Base-by-base conservation (phyloP, 2,888 invertebrate genomes). In the Gymnoscelis rufifasciata region DNA sequence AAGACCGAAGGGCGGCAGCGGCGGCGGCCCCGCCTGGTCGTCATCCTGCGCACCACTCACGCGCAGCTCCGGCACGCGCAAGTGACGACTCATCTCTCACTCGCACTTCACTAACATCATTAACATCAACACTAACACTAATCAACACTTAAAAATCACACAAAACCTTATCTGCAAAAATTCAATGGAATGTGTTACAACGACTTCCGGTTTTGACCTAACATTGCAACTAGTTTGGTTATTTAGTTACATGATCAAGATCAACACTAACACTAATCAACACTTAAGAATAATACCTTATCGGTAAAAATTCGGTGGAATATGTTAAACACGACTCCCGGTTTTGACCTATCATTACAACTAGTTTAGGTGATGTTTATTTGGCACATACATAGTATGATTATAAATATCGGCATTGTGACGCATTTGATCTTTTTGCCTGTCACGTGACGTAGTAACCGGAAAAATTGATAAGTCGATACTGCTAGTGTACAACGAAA, bases 21-120 rank as follows among this genome's bases (percentile, higher is more conserved):
- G 83, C 41, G 78, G 78, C 13, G 78, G 83, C 45, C 75, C n/a
- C 15, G 5, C n/a, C 33, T 33, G 80, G 64, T 74, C 87, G 60
- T 83, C 83, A 26, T 83, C 83, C 53, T 73, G 71, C 51, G 90
- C 90, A 38, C 91, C 90, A 56, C 87, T 83, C 71, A 91, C 90
- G 77, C 93, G 90, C 72, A 93, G 74, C 88, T 93, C 93, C 61
- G 93, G 93, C 57, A 93, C 91, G 60, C 91, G 90, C 59, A 93
- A 86, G 69, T 89, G 89, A 68, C 78, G 84, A 75, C 89, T 90
- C 89, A 89, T 90, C 62, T 90, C 93, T 93, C 47, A 45, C 58
- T 44, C 51, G 50, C 57, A 28, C 45, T 48, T 33, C 52, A 48
- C 24, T 19, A 51, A 53, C 55, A 55, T 54, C 44, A 36, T 44